Percentiles rank a stretch among this genome's conserved stretches.
Evolutionary conservation across 2,888 invertebrate species (phyloP).

Genomic region (Rugalucina vietnamica): DNA sequence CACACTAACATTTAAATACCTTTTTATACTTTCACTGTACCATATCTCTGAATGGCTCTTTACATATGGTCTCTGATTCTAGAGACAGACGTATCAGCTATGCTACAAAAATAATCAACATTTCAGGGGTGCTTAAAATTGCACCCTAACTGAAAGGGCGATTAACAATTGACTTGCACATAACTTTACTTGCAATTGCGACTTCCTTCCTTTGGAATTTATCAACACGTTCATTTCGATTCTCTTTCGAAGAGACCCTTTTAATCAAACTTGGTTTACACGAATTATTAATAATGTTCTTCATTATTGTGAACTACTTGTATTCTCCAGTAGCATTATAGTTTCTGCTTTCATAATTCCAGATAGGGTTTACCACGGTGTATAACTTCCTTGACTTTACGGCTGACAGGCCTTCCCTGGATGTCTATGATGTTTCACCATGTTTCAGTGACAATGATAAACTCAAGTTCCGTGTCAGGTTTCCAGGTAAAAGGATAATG

Average conservation of each 20-base stretch:
- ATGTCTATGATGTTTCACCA: constrained; percentile 69
- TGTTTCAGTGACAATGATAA: constrained; percentile 68
- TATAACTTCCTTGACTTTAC: constrained; percentile 74
- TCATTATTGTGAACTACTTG: not conserved
- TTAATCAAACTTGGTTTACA: not conserved
- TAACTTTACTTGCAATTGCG: too few relatives aligned
- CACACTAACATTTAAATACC: too few relatives aligned
- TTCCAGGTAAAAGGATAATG: constrained; percentile 64
- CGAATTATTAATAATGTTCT: not conserved
- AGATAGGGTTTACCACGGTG: not conserved
- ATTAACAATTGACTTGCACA: too few relatives aligned
- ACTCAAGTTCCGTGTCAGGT: constrained; percentile 68
- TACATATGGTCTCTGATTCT: too few relatives aligned
- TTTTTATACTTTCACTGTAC: too few relatives aligned
- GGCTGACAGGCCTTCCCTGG: constrained; percentile 58
- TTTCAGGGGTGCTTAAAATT: too few relatives aligned
- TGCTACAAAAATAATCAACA: too few relatives aligned
- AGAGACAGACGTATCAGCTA: too few relatives aligned
- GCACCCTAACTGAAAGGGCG: too few relatives aligned
- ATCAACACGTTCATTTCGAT: not conserved
- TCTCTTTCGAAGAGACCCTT: not conserved
- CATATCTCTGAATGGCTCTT: too few relatives aligned
- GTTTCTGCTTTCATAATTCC: not conserved
- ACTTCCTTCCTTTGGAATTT: too few relatives aligned
- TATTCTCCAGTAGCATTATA: not conserved